Conservation (phyloP, 2,888 invertebrate genomes). For the Petrolisthes cinctipes region DNA sequence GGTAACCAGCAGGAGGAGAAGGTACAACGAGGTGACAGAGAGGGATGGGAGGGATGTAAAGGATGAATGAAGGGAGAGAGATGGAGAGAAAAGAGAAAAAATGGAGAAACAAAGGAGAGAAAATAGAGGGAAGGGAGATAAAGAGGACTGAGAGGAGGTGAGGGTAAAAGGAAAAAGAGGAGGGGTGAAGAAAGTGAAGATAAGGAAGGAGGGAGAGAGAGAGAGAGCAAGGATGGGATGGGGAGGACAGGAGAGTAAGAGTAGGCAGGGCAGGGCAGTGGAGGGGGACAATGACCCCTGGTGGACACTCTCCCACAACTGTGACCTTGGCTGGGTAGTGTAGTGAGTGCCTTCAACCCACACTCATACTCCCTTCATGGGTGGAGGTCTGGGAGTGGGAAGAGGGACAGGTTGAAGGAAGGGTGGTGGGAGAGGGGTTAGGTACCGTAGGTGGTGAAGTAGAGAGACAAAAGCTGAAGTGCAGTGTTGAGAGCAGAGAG, state of each 20-base stretch:
- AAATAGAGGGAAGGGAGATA: neutral
- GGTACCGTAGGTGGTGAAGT: too few species aligned
- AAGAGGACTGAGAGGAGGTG: conserved; percentile 15
- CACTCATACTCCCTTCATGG: too few species aligned
- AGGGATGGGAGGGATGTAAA: neutral
- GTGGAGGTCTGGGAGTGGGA: too few species aligned
- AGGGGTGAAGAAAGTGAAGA: conserved; percentile 10
- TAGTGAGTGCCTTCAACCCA: too few species aligned
- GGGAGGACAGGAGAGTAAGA: neutral
- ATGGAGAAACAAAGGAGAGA: neutral
- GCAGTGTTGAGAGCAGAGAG: too few species aligned
- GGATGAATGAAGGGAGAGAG: neutral
- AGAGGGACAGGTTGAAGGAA: too few species aligned
- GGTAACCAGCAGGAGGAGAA: neutral
- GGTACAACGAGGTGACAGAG: neutral
- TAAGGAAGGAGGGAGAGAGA: neutral
- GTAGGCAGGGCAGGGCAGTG: neutral
- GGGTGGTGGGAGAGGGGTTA: too few species aligned
- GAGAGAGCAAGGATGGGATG: neutral
- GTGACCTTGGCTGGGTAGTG: too few species aligned
- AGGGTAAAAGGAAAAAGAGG: conserved; percentile 11
- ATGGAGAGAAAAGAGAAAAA: neutral
- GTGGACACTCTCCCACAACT: too few species aligned
- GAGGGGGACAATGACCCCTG: neutral
- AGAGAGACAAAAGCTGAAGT: too few species aligned